Conservation (phyloP, 92 coral and sea anemone genomes). For the Zoanthus sociatus region DNA sequence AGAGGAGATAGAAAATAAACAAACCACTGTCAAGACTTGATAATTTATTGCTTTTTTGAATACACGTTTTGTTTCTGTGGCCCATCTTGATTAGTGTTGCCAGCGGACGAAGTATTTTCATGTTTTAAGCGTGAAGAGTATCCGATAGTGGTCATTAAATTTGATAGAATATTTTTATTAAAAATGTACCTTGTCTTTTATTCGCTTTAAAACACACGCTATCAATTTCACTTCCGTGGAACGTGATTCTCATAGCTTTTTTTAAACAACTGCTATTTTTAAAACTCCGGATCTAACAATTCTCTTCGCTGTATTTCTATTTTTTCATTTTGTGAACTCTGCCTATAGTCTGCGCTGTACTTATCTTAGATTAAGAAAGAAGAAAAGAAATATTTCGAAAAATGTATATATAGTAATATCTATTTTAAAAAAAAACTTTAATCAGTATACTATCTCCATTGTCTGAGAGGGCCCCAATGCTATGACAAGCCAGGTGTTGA, state of each 20-base stretch:
- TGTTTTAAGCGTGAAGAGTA: neutral
- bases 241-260: slow-evolving; percentile 33
- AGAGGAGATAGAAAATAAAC: neutral
- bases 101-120: neutral
- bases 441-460: slow-evolving; percentile 18
- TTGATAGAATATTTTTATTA: neutral
- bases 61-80: neutral
- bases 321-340: neutral
- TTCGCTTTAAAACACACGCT: slow-evolving; percentile 20
- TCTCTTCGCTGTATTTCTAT: neutral
- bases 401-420: neutral
- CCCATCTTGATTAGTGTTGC: neutral
- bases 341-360: neutral
- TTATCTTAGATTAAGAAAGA: slow-evolving; percentile 17
- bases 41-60: neutral
- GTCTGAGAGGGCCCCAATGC: slow-evolving; percentile 16
- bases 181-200: neutral
- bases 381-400: neutral
- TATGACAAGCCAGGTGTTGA: slow-evolving; percentile 24
- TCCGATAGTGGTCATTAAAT: neutral
- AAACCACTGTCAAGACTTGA: neutral
- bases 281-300: neutral
- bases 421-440: slow-evolving; percentile 1
- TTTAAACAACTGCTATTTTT: slow-evolving; percentile 15
- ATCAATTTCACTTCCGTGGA: slow-evolving; percentile 46